These are phyloP conservation scores for Paralvinella palmiformis DNA, from an alignment of 1,140 invertebrate genomes.

Conservation along the genomic window DNA sequence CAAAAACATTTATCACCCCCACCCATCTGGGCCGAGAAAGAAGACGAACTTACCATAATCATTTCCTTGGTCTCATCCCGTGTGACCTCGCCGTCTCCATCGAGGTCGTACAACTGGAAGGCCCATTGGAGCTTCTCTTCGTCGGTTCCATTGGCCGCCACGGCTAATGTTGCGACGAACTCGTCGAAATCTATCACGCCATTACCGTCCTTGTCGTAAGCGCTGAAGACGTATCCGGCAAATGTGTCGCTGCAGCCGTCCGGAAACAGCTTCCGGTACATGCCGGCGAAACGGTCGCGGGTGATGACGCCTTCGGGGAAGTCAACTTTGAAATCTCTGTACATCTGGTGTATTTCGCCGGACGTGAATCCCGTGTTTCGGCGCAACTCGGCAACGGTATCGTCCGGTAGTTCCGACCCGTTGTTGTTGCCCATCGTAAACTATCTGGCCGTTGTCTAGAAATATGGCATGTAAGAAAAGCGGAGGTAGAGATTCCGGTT, in stretches of 20 bases:
- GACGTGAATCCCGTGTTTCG: constrained; percentile 99
- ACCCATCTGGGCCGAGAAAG: too few species aligned
- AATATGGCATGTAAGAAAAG: too few species aligned
- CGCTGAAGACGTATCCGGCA: constrained; percentile 29
- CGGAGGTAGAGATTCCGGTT: too few species aligned
- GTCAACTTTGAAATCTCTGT: constrained; percentile 95
- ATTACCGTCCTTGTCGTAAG: constrained; percentile 31
- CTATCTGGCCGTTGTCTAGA: too few species aligned
- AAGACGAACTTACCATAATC: constrained; percentile 7
- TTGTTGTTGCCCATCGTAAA: too few species aligned
- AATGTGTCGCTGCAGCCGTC: constrained; percentile 16
- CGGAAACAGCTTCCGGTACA: constrained; percentile 7
- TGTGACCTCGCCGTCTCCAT: not conserved
- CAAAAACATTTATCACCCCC: too few species aligned
- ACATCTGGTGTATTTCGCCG: constrained; percentile 97
- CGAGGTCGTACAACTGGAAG: constrained; percentile 7
- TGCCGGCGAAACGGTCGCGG: not conserved
- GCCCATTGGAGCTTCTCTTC: constrained; percentile 11
- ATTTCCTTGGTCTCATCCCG: constrained; percentile 1
- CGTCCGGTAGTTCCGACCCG: too few species aligned
- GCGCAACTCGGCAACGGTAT: too few species aligned
- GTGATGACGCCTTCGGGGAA: constrained; percentile 86
- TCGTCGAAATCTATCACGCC: constrained; percentile 29
- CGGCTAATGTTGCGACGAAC: not conserved
- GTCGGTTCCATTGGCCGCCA: not conserved